phyloP scores from a whole-genome alignment of 2,888 invertebrate species.

The Eubasilissa splendida region DNA sequence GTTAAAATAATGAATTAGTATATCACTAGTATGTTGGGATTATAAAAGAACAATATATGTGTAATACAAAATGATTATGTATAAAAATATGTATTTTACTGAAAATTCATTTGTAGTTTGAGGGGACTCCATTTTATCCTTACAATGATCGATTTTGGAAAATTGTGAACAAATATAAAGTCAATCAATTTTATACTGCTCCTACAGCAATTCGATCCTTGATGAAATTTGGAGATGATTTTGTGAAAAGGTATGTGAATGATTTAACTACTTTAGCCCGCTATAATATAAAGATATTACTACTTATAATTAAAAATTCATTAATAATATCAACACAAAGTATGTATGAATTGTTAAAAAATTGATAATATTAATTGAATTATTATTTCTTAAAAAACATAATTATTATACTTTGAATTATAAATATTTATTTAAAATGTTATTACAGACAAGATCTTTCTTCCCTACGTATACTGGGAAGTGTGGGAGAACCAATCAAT shows the following conservation, averaged over 20 bases:
- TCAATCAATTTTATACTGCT: conserved; percentile 97
- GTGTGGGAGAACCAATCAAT: conserved; percentile 99
- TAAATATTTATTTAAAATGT: not conserved
- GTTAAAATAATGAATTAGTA: too few relatives aligned
- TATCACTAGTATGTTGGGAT: too few relatives aligned
- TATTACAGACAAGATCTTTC: conserved; percentile 76
- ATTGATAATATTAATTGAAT: too few relatives aligned
- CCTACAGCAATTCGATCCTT: conserved; percentile 97
- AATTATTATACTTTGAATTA: too few relatives aligned
- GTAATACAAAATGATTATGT: too few relatives aligned
- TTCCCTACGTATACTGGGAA: conserved; percentile 87
- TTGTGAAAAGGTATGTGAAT: conserved; percentile 79
- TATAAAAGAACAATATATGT: too few relatives aligned
- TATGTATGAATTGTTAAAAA: too few relatives aligned
- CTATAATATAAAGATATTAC: not conserved
- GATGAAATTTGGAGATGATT: conserved; percentile 93
- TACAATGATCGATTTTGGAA: conserved; percentile 95
- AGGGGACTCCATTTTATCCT: conserved; percentile 97
- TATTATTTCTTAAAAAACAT: too few relatives aligned
- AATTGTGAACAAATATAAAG: conserved; percentile 93
- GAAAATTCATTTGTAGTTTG: conserved; percentile 78
- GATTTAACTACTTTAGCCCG: conserved; percentile 3
- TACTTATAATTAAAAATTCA: not conserved
- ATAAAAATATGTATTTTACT: not conserved
- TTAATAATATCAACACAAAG: too few relatives aligned